Percentiles rank a stretch among this genome's conserved stretches.
Evolutionary conservation across 2,797 vertebrate species (phyloP).

Genomic region (Lindbergichthys nudifrons): DNA sequence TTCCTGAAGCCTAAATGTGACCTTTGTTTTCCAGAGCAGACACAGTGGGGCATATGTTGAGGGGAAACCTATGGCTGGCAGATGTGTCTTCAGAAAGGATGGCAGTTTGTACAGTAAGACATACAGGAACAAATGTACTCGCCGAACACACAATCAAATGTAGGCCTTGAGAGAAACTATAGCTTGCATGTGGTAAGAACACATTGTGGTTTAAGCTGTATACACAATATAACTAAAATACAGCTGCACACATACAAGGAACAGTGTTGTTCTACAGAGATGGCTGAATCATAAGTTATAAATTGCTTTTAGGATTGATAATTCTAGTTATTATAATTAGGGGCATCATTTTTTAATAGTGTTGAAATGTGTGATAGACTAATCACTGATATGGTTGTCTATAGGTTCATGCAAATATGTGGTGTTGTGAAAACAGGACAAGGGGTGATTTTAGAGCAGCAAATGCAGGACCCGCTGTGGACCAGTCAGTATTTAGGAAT

Average conservation of each 20-base stretch:
- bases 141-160: not conserved
- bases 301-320: not conserved
- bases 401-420: not conserved
- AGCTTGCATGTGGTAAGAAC: not conserved
- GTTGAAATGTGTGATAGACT: not conserved
- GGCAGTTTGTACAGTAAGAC: conserved; percentile 15
- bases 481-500: conserved; percentile 78
- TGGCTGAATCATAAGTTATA: not conserved
- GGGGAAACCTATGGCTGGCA: conserved; percentile 61
- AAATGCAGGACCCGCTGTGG: conserved; percentile 62
- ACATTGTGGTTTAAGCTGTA: not conserved
- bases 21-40: conserved; percentile 74
- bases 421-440: conserved; percentile 39
- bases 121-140: not conserved
- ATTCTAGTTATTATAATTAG: conserved; percentile 1
- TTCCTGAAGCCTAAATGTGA: conserved; percentile 80
- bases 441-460: conserved; percentile 51
- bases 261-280: not conserved
- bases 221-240: not conserved
- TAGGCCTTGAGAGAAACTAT: not conserved
- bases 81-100: conserved; percentile 58
- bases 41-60: conserved; percentile 46
- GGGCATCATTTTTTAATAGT: not conserved
- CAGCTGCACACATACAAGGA: not conserved
- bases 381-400: not conserved